Conservation (phyloP, 1,140 invertebrate species). For the Trigoniulus corallinus region DNA sequence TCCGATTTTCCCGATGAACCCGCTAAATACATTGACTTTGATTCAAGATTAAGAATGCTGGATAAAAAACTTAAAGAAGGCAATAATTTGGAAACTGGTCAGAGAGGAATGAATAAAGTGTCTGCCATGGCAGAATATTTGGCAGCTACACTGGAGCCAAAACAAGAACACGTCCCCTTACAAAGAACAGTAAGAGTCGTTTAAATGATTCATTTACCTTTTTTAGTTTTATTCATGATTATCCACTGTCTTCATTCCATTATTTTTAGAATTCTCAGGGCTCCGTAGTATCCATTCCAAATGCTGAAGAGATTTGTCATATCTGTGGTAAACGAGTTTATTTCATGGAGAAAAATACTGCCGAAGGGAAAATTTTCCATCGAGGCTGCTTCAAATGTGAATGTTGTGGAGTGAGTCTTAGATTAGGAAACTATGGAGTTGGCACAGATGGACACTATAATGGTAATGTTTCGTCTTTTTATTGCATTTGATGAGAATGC, state of each 20-base stretch:
- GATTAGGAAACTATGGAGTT: conserved; percentile 39
- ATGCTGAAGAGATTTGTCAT: conserved; percentile 59
- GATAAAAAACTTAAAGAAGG: conserved; percentile 67
- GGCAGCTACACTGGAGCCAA: conserved; percentile 20
- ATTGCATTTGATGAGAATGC: too few relatives aligned
- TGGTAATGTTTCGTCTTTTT: conserved; percentile 14
- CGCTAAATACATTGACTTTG: conserved; percentile 52
- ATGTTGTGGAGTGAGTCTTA: conserved; percentile 48
- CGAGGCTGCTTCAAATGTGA: conserved; percentile 62
- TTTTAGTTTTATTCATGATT: neutral
- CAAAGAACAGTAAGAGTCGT: neutral
- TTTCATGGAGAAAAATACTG: conserved; percentile 66
- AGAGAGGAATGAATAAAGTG: conserved; percentile 63
- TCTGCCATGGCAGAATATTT: conserved; percentile 60
- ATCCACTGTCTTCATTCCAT: neutral
- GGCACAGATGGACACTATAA: conserved; percentile 17
- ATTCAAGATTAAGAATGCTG: conserved; percentile 57
- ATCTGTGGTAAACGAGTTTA: conserved; percentile 77
- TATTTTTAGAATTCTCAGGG: neutral
- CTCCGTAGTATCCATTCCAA: conserved; percentile 11
- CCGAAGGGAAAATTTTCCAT: conserved; percentile 75
- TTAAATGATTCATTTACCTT: neutral
- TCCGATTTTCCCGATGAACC: conserved; percentile 24
- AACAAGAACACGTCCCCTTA: conserved; percentile 7
- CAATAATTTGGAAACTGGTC: conserved; percentile 41